Evolutionary conservation across 2,888 invertebrate species (phyloP), one percentile per base, ranked within the genome.

Genomic region (Caenorhabditis panamensis): DNA sequence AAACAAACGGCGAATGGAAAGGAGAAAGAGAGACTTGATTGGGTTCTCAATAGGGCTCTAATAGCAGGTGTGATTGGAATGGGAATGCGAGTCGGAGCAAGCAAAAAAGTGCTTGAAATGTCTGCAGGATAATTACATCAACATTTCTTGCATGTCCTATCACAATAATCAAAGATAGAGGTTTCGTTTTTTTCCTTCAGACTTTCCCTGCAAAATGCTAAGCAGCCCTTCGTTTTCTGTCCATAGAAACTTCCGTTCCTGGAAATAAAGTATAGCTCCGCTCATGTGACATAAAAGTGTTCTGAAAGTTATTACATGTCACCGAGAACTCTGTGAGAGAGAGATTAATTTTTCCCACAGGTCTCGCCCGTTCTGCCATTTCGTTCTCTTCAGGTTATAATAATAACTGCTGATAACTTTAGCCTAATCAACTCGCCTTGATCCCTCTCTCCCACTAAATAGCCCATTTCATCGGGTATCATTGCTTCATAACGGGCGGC

Each of bases 11-110:
- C 9, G 3, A 31, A 36, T n/a, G 47, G 37, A 36, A 22, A 22
- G 28, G 63, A 54, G n/a, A 37, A 51, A 44, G 49, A 22, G n/a
- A 53, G 41, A 20, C 53, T 36, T 66, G 37, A 54, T 53, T 66
- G 41, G 22, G 1, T 13, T 3, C 44, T 59, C 59, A 59, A 59
- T 59, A 22, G 41, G 18, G 41, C 41, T 24, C 59, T 59, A 59
- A 59, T 59, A 59, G 59, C 59, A 59, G 59, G 59, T 59, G 58
- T 18, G 59, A 16, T 22, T 9, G 31, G 31, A 6, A 11, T 8
- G 22, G 24, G n/a, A n/a, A n/a, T n/a, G 31, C 9, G n/a, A n/a
- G n/a, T n/a, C n/a, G n/a, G n/a, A n/a, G n/a, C n/a, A n/a, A n/a
- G n/a, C 24, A 24, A 22, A 16, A n/a, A 54, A 54, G 36, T 36